Evolutionary conservation across 2,888 invertebrate genomes (phyloP), one percentile per base, ranked within the genome.

Genomic region (Drosophila falleni): DNA sequence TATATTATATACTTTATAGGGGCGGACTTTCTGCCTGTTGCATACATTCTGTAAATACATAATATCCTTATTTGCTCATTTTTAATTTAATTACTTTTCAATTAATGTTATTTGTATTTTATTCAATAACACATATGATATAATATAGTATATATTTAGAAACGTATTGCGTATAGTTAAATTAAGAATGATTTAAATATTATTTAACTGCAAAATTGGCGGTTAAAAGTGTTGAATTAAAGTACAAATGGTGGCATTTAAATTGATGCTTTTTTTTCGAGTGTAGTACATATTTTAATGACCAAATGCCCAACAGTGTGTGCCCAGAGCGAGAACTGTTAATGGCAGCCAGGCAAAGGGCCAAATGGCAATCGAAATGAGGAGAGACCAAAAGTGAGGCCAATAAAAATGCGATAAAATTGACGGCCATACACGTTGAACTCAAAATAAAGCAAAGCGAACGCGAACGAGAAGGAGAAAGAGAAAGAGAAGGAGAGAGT

Each of bases 391-490:
- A 72, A 90, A 90, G 84, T 89, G 87, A 87, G 81, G 84, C 85
- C 90, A 90, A 90, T 89, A 90, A 85, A 90, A 85, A 58, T 78
- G 90, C 89, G 89, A 85, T 85, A 90, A 90, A 85, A 87, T 80
- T 90, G 89, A 87, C 73, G 89, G 80, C 60, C 68, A 64, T 56
- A 60, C 70, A 54, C 10, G 47, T 44, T 31, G 41, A 54, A 26
- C 15, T 39, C 5, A 42, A 47, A 53, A 80, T 41, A 51, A 51
- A 55, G 37, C 33, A 31, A 41, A 26, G 16, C 16, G 4, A 39
- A 39, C 15, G 15, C 15, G 11, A 41, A 6, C 13, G 39, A 13
- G 23, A 11, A 46, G n/a, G 35, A 26, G 16, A 16, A 39, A 15
- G 15, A 19, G 11, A 41, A 6, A n/a, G 39, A 13, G 23, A 11